Evolutionary conservation across 37 sponge, comb jelly and placozoan species (phyloP), one percentile per base, ranked within the genome.

Genomic region (Ephydatia muelleri): DNA sequence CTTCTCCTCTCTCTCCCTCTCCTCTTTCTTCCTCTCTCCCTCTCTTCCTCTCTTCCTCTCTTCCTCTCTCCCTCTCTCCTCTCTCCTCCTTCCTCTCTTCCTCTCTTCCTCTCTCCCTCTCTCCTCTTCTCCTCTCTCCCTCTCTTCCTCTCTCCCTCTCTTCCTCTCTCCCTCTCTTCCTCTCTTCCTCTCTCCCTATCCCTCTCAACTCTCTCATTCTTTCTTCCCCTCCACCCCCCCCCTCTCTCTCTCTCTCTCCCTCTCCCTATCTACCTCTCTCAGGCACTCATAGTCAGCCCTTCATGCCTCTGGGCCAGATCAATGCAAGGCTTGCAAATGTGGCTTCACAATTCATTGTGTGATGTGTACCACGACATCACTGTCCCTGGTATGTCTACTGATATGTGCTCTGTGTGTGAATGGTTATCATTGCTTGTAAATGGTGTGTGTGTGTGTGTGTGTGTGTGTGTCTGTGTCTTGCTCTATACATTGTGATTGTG

Each of bases 101-200:
- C 29, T 67, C 32, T 28, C 37, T 72, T 3, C 36, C 80, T 68
- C 87, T 80, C 65, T 80, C 72, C 70, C 87, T 38, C 81, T 65
- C 23, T 12, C 49, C 8, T 34, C 29, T 22, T 29, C 68, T 34
- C 29, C 49, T 40, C 71, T 37, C 35, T 68, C 27, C 78, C 71
- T 26, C 13, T 68, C 19, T 28, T 77, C 25, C 29, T 29, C 23
- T 1, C 43, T 13, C 68, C 68, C 26, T 21, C 35, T 37, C 28
- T 3, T 47, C 65, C 19, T 33, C 57, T 35, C 37, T 14, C 38
- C 38, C 19, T 5, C 68, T 67, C 14, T 34, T 84, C 77, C 49
- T 34, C 68, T 35, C 49, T 14, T 47, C 38, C 25, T 33, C 29
- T 72, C 31, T 35, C 14, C 85, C 73, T 4, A 28, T 65, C 48